A percentile compares a stretch with the other conserved stretches of the same genome.
Evolutionary conservation across 2,113 vertebrate genomes (phyloP).

Genomic region (Crotalus helleri): DNA sequence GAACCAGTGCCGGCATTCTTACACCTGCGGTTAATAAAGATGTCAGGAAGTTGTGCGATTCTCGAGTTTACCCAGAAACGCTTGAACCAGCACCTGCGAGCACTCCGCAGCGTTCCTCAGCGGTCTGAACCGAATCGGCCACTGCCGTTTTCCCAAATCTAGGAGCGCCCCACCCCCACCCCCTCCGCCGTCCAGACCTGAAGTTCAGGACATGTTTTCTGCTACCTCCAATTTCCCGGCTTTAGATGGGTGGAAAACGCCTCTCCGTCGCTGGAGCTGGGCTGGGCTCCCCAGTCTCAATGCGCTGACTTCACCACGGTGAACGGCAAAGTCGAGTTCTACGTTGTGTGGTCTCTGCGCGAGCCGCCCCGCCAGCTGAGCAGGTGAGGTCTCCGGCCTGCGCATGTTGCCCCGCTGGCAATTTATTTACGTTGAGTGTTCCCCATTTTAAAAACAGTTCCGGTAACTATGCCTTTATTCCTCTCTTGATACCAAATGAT

Average conservation of each 20-base stretch:
- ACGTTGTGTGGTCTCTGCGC: slow-evolving; percentile 72
- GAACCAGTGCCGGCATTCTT: neutral
- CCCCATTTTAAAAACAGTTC: neutral
- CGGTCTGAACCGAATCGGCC: too few species aligned
- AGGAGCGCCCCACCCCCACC: too few species aligned
- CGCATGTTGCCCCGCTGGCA: too few species aligned
- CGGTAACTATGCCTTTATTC: neutral
- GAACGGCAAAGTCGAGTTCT: slow-evolving; percentile 63
- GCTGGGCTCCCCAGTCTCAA: neutral
- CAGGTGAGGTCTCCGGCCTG: too few species aligned
- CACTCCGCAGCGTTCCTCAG: too few species aligned
- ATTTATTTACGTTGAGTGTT: neutral
- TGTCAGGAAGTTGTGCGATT: too few species aligned
- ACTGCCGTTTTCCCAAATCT: too few species aligned
- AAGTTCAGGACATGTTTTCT: too few species aligned
- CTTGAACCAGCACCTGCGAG: neutral
- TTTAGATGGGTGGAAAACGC: too few species aligned
- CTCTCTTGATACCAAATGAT: neutral
- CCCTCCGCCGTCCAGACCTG: too few species aligned
- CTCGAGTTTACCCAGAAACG: neutral
- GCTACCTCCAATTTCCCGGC: too few species aligned
- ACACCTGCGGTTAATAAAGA: neutral
- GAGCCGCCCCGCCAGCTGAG: too few species aligned
- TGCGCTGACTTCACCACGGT: neutral
- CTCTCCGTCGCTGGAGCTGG: slow-evolving; percentile 2